These are phyloP conservation scores for Lithophane leautieri DNA, from an alignment of 2,888 invertebrate genomes.

Conservation along the genomic window DNA sequence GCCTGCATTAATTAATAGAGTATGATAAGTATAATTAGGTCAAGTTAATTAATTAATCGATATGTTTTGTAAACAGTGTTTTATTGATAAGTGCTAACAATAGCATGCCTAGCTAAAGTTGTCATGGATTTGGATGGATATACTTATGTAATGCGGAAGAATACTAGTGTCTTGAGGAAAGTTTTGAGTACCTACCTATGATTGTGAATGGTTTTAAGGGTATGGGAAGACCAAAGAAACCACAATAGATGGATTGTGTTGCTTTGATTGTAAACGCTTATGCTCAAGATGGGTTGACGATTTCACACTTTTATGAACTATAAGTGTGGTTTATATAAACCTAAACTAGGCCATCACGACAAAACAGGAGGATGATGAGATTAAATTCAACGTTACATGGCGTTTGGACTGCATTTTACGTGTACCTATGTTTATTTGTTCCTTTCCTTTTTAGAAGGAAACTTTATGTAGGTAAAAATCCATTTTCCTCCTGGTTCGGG, in stretches of 20 bases:
- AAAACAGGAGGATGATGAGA: neutral
- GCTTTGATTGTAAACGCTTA: neutral
- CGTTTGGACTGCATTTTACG: neutral
- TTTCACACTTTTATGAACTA: neutral
- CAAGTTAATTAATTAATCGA: slow-evolving; percentile 33
- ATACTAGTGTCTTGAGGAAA: too few species aligned
- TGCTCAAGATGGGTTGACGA: neutral
- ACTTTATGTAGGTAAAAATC: neutral
- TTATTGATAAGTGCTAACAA: slow-evolving; percentile 41
- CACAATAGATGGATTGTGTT: neutral
- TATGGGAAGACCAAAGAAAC: neutral
- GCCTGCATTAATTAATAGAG: slow-evolving; percentile 18
- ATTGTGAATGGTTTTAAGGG: neutral
- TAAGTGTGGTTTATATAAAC: too few species aligned
- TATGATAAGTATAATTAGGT: slow-evolving; percentile 39
- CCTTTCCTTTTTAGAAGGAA: slow-evolving; percentile 2
- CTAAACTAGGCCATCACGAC: neutral
- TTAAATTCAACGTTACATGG: neutral
- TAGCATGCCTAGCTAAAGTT: neutral
- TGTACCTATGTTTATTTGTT: neutral
- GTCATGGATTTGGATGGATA: neutral
- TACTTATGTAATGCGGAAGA: too few species aligned
- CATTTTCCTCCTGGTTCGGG: neutral
- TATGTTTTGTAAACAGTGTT: slow-evolving; percentile 42
- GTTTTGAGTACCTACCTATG: neutral